A percentile compares a stretch with the other conserved stretches of the same genome.
phyloP scores from a whole-genome alignment of 2,888 invertebrate genomes.

The Caenorhabditis panamensis region DNA sequence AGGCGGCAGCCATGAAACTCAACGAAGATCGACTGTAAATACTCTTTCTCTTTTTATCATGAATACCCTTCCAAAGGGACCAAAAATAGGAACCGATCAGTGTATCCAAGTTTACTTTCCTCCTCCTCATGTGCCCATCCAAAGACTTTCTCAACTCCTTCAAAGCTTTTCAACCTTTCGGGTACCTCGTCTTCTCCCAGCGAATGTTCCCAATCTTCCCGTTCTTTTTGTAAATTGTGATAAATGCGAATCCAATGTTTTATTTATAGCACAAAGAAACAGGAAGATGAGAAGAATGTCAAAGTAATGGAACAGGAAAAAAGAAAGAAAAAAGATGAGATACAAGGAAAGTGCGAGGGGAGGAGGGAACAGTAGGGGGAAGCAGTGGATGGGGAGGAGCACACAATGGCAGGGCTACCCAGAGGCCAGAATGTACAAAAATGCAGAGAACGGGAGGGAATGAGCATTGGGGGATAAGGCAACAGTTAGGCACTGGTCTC shows the following conservation, averaged over 20 bases:
- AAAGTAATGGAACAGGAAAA: conserved; percentile 4
- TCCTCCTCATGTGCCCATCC: conserved; percentile 1
- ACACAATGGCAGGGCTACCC: conserved; percentile 35
- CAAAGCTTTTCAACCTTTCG: conserved; percentile 34
- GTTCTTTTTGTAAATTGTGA: conserved; percentile 55
- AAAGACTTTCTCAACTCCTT: conserved; percentile 38
- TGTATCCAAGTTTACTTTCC: conserved; percentile 32
- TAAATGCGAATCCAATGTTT: conserved; percentile 22
- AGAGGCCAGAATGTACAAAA: conserved; percentile 46
- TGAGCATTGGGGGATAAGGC: conserved; percentile 22
- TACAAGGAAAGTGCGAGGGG: conserved; percentile 37
- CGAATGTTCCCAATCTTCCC: neutral
- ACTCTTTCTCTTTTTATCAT: too few species aligned
- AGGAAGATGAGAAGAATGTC: conserved; percentile 14
- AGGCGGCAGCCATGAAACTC: conserved; percentile 63
- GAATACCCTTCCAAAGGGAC: conserved; percentile 39
- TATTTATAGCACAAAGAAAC: conserved; percentile 32
- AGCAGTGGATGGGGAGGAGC: neutral
- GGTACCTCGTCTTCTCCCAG: conserved; percentile 18
- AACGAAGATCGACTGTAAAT: conserved; percentile 38
- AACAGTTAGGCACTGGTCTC: conserved; percentile 71
- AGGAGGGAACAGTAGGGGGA: conserved; percentile 4
- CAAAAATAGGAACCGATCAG: conserved; percentile 26
- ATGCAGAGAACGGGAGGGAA: conserved; percentile 19
- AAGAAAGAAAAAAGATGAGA: conserved; percentile 28